Evolutionary conservation across 2,888 invertebrate genomes (phyloP).

Genomic region (Pyrrhia umbra): DNA sequence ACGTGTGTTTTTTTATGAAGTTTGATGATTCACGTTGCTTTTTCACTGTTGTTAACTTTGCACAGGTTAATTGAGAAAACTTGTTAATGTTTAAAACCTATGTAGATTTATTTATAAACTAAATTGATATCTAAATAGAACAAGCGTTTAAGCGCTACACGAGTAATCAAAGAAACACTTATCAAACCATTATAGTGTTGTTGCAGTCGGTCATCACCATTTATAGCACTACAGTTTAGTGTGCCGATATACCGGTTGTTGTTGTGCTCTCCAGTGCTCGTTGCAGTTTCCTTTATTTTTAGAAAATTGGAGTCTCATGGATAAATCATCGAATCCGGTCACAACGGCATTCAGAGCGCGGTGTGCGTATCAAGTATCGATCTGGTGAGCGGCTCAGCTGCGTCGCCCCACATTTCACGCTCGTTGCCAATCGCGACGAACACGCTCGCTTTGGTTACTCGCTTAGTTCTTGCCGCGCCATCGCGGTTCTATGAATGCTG

Average conservation of each 20-base stretch:
- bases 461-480: conserved; percentile 64
- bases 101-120: not conserved
- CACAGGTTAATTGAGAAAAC: not conserved
- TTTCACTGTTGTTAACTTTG: conserved; percentile 1
- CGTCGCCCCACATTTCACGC: conserved; percentile 86
- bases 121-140: conserved; percentile 16
- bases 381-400: conserved; percentile 83
- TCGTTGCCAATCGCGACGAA: conserved; percentile 78
- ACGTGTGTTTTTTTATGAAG: conserved; percentile 27
- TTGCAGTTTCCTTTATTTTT: conserved; percentile 64
- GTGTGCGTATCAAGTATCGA: conserved; percentile 87
- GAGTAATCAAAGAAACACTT: conserved; percentile 40
- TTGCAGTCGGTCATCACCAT: conserved; percentile 56
- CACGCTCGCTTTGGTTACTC: conserved; percentile 70
- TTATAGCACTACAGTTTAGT: conserved; percentile 59
- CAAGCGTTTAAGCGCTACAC: conserved; percentile 9
- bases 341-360: conserved; percentile 83
- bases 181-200: conserved; percentile 43
- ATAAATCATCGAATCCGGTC: conserved; percentile 79
- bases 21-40: conserved; percentile 22
- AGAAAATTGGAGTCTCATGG: conserved; percentile 67
- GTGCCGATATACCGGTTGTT: conserved; percentile 59
- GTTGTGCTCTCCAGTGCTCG: conserved; percentile 45
- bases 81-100: not conserved
- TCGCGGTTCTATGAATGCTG: conserved; percentile 56